Evolutionary conservation across 2,113 vertebrate species (phyloP), one percentile per base, ranked within the genome.

Genomic region (Cynocephalus volans): DNA sequence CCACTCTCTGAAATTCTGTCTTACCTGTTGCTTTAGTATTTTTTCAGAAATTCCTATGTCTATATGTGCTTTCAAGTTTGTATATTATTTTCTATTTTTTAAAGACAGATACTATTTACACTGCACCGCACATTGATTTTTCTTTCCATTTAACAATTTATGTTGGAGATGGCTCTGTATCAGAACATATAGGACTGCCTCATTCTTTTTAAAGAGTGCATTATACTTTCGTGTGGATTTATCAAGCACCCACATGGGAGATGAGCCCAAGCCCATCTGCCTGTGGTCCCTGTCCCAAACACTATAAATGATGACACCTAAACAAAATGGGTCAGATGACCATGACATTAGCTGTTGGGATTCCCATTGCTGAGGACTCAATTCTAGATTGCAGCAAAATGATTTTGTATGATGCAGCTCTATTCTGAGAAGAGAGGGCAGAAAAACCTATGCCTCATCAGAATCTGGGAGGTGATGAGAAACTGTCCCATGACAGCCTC

Each of bases 321-420:
- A 45, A 33, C 9, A 31, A 69, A 93, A 36, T 19, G 64, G 0
- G 11, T 3, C 28, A 58, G 64, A 48, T 76, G 56, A n/a, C 12
- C 12, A 36, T 28, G 4, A 0, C 3, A 9, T 24, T 8, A 75
- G 3, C 4, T 83, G 2, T 0, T 0, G 15, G 0, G 0, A 8
- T 62, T 58, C 7, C 14, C 8, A 12, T 9, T 23, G 2, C 41
- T 52, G 4, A 18, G 13, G 14, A 82, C 4, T 21, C 14, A 17
- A 10, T 33, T 50, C 15, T 26, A 56, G 23, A 62, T 1, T n/a
- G 9, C 3, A 41, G 5, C 1, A 41, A 50, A 13, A 6, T 0
- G n/a, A 17, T 24, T 67, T 21, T 70, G 6, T 26, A 3, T 41
- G 26, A 2, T 48, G 3, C 60, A 79, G 6, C 0, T 90, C 9